Evolutionary conservation across 2,113 vertebrate genomes (phyloP), one percentile per base, ranked within the genome.

Genomic region (Prietella phreatophila): DNA sequence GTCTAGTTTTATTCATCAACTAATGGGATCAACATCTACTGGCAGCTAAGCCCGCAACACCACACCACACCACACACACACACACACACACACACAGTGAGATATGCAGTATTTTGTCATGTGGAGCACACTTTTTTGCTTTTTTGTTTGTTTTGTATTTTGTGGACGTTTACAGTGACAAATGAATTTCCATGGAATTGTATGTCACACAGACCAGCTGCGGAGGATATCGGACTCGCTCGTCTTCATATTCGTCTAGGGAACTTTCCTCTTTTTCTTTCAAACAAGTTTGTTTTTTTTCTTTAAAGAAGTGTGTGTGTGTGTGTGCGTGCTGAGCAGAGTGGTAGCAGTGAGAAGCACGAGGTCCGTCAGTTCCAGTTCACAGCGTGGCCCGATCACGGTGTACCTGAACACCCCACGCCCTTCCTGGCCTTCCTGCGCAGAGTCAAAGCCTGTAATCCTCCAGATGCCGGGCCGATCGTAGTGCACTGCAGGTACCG

Each of bases 351-450:
- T 85, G 98, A 99, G 94, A 99, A 99, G 91, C 96, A 98, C 69
- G 98, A 99, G 94, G 97, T 99, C 27, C 96, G 98, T 83, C 98
- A 99, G 91, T 99, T 99, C 93, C 98, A 99, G 94, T 99, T 99
- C 93, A 99, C 98, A 8, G 98, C 97, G 69, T 99, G 98, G 98
- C 98, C 98, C 15, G 98, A 99, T 90, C 98, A 99, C 0, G 98
- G 98, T 3, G 98, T 99, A 22, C 98, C 98, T 56, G 98, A 99
- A 78, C 98, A 99, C 85, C 98, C 98, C 30, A 99, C 98, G 19
- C 98, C 98, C 0, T 99, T 99, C 92, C 93, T 99, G 89, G 98
- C 98, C 92, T 99, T 99, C 93, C 93, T 99, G 55, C 93, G 98
- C 82, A 93, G 98, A 91, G 96, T 99, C 76, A 99, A 99, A 93